Percentiles rank a stretch among this genome's conserved stretches.
These are phyloP conservation scores for Cyaniris semiargus DNA, from an alignment of 2,888 invertebrate genomes.

Conservation along the genomic window DNA sequence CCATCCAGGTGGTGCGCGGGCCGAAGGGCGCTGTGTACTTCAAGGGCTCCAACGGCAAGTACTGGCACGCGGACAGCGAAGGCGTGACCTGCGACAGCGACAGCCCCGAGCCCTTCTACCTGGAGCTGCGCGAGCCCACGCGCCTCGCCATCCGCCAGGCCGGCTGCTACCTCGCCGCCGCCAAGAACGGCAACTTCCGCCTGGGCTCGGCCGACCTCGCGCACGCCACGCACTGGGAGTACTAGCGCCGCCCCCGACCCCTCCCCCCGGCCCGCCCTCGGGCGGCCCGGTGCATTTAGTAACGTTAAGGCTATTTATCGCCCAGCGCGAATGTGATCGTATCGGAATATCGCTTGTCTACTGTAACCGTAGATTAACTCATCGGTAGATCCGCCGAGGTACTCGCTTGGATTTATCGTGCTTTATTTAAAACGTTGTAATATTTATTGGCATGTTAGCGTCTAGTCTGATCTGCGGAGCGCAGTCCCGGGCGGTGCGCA, in stretches of 20 bases:
- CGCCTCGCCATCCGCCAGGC: constrained; percentile 92
- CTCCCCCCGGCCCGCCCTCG: constrained; percentile 34
- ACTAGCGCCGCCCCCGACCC: constrained; percentile 80
- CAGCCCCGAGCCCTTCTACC: constrained; percentile 89
- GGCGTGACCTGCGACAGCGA: constrained; percentile 93
- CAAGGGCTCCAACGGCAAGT: constrained; percentile 95
- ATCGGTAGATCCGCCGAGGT: constrained; percentile 67
- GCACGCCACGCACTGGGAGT: constrained; percentile 95
- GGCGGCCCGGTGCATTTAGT: constrained; percentile 60
- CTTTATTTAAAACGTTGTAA: constrained; percentile 65
- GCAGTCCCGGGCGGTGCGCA: constrained; percentile 66
- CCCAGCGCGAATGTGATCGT: constrained; percentile 67
- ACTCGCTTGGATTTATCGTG: constrained; percentile 54
- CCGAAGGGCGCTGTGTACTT: constrained; percentile 94
- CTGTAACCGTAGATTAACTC: constrained; percentile 66
- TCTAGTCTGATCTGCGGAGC: constrained; percentile 65
- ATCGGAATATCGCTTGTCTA: constrained; percentile 65
- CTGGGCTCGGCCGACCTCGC: constrained; percentile 89
- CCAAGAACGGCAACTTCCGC: constrained; percentile 95
- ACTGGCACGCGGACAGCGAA: constrained; percentile 95
- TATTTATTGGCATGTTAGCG: constrained; percentile 70
- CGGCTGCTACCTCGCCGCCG: constrained; percentile 90
- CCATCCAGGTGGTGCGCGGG: constrained; percentile 93
- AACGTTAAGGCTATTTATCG: constrained; percentile 59
- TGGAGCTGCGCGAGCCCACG: constrained; percentile 96